phyloP scores from a whole-genome alignment of 2,888 invertebrate species.

The Coelinius sp. region DNA sequence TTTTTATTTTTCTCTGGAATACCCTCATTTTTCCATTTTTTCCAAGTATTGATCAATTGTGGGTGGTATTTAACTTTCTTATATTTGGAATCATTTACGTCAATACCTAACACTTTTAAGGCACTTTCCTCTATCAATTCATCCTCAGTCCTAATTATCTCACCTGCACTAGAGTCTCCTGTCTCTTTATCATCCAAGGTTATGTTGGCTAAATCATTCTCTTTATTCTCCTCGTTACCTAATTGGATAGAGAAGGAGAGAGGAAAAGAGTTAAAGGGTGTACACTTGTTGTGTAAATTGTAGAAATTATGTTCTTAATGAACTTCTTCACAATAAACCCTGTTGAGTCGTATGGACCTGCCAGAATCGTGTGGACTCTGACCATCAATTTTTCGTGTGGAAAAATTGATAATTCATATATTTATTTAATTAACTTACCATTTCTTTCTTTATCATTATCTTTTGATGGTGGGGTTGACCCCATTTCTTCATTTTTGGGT shows the following conservation, averaged over 20 bases:
- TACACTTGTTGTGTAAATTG: not conserved
- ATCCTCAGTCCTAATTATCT: too few relatives aligned
- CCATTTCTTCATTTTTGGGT: not conserved
- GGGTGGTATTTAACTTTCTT: constrained; percentile 32
- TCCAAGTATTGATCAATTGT: constrained; percentile 32
- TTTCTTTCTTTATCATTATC: not conserved
- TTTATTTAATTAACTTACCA: not conserved
- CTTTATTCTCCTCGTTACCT: too few relatives aligned
- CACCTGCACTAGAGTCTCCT: too few relatives aligned
- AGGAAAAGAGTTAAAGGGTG: not conserved
- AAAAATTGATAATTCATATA: constrained; percentile 22
- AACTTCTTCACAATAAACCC: not conserved
- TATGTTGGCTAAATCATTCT: too few relatives aligned
- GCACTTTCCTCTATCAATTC: too few relatives aligned
- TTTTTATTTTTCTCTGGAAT: constrained; percentile 39
- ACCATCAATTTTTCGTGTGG: constrained; percentile 38
- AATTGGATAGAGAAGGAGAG: too few relatives aligned
- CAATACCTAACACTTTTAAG: not conserved
- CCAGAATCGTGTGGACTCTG: constrained; percentile 26
- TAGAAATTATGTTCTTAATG: not conserved
- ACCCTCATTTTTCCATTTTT: constrained; percentile 29
- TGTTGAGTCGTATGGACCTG: constrained; percentile 9
- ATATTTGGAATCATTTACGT: not conserved
- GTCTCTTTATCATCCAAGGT: too few relatives aligned
- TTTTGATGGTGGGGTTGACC: not conserved